Evolutionary conservation across 2,113 vertebrate genomes (phyloP), one percentile per base, ranked within the genome.

Genomic region (Camelus bactrianus): DNA sequence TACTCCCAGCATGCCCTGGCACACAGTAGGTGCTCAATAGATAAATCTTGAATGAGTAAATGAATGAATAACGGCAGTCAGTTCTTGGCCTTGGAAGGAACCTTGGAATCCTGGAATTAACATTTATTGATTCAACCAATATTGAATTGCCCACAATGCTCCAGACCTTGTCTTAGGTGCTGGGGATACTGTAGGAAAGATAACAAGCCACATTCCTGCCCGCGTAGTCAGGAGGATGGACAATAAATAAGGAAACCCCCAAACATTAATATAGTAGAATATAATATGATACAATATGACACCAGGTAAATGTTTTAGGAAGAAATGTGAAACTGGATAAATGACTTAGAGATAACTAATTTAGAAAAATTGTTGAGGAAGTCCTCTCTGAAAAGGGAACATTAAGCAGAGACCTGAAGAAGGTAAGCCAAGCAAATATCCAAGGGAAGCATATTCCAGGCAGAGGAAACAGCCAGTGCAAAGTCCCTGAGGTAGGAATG

Each of bases 401-500:
- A 5, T 58, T 70, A 85, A 92, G 62, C 75, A 76, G 75, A 93
- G 48, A 50, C 26, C 48, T 48, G 2, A 50, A 48, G 58, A 5
- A 12, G 50, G 48, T 7, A 20, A 77, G 64, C 14, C 0, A 3
- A 90, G 81, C 42, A 35, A 8, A 26, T 22, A 17, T 30, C 14
- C 0, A 0, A 6, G 26, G 13, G 72, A 77, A 86, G 86, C 9
- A 8, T 42, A 28, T 35, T 80, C 64, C 10, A 19, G 79, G 52
- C 76, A 9, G 22, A 6, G 32, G n/a, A 13, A n/a, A 26, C 6
- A 60, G 22, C 67, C 81, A 3, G 82, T 70, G 92, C 91, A 91
- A 95, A 91, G 93, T 94, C 38, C 95, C 94, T 92, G 86, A 1
- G 94, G 93, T 58, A 80, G 88, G 60, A 46, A 56, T 0, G 52